Evolutionary conservation across 2,888 invertebrate species (phyloP), one percentile per base, ranked within the genome.

Genomic region (Argynnis bischoffii): DNA sequence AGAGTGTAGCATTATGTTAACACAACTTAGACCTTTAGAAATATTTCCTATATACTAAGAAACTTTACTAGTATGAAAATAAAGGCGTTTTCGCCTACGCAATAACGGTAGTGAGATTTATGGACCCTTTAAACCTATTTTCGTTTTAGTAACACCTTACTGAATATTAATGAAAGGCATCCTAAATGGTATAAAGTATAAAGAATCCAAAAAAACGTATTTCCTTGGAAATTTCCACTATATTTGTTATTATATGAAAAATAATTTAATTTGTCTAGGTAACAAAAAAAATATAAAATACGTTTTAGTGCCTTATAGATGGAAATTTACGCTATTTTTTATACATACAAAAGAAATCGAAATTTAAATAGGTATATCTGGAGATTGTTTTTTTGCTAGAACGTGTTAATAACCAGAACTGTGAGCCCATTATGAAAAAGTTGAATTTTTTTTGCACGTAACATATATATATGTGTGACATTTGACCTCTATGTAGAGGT

Each of bases 11-110:
- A 76, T 77, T 77, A 72, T 77, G 81, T 83, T 85, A 81, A 78
- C 80, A 84, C 83, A 82, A 80, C 79, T 79, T 77, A 75, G 74
- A 77, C 74, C 77, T 79, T 78, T 75, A 75, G 69, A 66, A 74
- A 69, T 67, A 74, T 64, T 64, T 64, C 66, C 71, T 63, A 64
- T 21, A 67, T 73, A 47, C 15, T 11, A 35, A 66, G 31, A 55
- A 72, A 69, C 74, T 72, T 75, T 78, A 75, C 59, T 64, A 26
- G 67, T 55, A 54, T 63, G 35, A 53, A 18, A 70, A 76, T 77
- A 79, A 64, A 72, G 73, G 68, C 66, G 60, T 73, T 71, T 76
- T 69, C 56, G 63, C 64, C n/a, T 69, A 71, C 63, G 59, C 63
- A 61, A 67, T 51, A 55, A 57, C 18, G 41, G 53, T 61, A 50